A percentile compares a stretch with the other conserved stretches of the same genome.
Evolutionary conservation across 1,140 invertebrate species (phyloP).

Genomic region (Psilanteris sp.): DNA sequence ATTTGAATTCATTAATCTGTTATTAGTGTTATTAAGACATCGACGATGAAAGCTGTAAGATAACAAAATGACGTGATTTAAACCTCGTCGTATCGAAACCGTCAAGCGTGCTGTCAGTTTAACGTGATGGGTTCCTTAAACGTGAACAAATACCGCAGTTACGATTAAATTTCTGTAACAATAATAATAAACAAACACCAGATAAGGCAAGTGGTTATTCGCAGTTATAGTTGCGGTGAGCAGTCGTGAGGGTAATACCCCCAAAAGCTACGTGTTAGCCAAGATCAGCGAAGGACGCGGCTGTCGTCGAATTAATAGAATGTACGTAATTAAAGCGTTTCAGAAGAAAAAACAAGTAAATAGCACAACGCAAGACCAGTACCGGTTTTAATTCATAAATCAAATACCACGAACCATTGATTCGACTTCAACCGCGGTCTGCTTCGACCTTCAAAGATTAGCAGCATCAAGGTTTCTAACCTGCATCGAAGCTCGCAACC

Average conservation of each 20-base stretch:
- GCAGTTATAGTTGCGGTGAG: slow-evolving; percentile 81
- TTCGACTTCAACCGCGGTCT: slow-evolving; percentile 50
- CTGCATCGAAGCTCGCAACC: slow-evolving; percentile 69
- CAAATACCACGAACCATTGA: slow-evolving; percentile 28
- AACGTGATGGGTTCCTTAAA: slow-evolving; percentile 27
- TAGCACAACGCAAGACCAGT: slow-evolving; percentile 1
- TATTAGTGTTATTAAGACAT: slow-evolving; percentile 47
- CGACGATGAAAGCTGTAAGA: slow-evolving; percentile 46
- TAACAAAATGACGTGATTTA: slow-evolving; percentile 46
- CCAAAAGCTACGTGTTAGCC: slow-evolving; percentile 81
- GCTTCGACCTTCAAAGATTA: slow-evolving; percentile 78
- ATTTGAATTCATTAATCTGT: slow-evolving; percentile 35
- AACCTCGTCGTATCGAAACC: slow-evolving; percentile 21
- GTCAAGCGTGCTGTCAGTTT: slow-evolving; percentile 48
- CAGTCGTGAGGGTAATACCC: slow-evolving; percentile 79
- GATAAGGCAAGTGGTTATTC: slow-evolving; percentile 80
- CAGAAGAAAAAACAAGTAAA: background rate
- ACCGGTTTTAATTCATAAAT: slow-evolving; percentile 11
- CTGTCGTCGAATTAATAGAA: slow-evolving; percentile 36
- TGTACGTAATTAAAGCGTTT: slow-evolving; percentile 1
- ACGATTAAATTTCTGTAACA: slow-evolving; percentile 64
- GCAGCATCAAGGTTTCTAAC: slow-evolving; percentile 78
- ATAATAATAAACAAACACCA: slow-evolving; percentile 80
- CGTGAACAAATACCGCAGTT: slow-evolving; percentile 43
- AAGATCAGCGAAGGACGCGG: slow-evolving; percentile 70